Conservation (phyloP, 2,888 invertebrate species). For the Isoperla grammatica region DNA sequence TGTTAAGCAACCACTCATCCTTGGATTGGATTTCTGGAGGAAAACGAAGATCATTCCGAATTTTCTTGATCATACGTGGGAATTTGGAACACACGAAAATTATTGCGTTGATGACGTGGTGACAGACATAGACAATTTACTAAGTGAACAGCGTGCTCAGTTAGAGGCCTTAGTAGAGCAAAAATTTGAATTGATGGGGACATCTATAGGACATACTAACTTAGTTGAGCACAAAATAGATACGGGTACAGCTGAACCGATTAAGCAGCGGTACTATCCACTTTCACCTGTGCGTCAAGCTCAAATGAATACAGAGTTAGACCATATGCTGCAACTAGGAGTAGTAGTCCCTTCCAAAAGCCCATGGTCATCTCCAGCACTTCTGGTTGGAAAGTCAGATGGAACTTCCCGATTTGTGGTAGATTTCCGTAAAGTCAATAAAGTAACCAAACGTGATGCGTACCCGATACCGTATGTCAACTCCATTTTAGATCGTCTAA, state of each 20-base stretch:
- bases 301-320: constrained; percentile 33
- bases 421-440: constrained; percentile 37
- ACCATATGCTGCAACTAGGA: constrained; percentile 36
- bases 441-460: constrained; percentile 35
- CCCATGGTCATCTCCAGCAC: constrained; percentile 35
- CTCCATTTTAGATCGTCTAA: constrained; percentile 35
- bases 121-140: too few relatives aligned
- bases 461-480: constrained; percentile 37
- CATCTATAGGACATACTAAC: too few relatives aligned
- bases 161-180: too few relatives aligned
- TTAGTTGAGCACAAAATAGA: too few relatives aligned
- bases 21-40: too few relatives aligned
- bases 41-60: too few relatives aligned
- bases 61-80: too few relatives aligned
- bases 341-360: constrained; percentile 38
- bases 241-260: constrained; percentile 10
- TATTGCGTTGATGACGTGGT: too few relatives aligned
- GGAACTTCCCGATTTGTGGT: constrained; percentile 36
- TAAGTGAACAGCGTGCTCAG: too few relatives aligned
- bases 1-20: too few relatives aligned
- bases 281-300: constrained; percentile 26
- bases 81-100: too few relatives aligned
- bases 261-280: constrained; percentile 30
- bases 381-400: constrained; percentile 35
- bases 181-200: too few relatives aligned